These are phyloP conservation scores for Cygnus olor DNA, from an alignment of 2,797 vertebrate species.

Conservation along the genomic window DNA sequence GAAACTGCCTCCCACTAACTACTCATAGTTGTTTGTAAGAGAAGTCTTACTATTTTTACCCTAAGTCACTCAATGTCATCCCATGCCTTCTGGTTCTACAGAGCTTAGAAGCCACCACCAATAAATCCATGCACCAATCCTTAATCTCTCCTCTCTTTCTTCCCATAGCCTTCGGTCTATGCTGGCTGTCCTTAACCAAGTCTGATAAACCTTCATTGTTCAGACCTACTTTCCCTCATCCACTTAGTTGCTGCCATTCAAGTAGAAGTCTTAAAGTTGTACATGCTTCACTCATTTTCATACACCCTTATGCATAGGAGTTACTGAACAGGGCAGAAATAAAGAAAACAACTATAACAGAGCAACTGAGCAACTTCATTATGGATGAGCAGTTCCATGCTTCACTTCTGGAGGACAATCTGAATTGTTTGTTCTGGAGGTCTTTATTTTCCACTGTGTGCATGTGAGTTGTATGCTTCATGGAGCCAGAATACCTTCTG, in stretches of 20 bases:
- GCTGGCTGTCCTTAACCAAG: background rate
- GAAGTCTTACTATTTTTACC: background rate
- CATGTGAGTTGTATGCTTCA: background rate
- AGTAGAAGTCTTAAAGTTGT: background rate
- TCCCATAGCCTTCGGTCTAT: background rate
- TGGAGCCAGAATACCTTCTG: background rate
- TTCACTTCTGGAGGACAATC: background rate
- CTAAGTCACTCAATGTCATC: background rate
- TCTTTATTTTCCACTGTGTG: background rate
- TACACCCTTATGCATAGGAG: background rate
- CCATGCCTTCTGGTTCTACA: background rate
- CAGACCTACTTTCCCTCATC: background rate
- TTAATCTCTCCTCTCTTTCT: background rate
- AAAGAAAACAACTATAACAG: background rate
- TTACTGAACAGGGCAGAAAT: background rate
- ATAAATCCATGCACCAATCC: background rate
- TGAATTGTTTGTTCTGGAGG: background rate
- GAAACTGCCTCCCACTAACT: background rate
- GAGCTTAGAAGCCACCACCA: background rate
- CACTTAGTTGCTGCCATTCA: background rate
- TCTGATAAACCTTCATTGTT: background rate
- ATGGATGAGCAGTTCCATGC: background rate
- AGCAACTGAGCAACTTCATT: background rate
- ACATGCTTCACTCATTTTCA: rapidly evolving
- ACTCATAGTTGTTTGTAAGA: background rate